phyloP scores from a whole-genome alignment of 2,888 invertebrate species.

The Chironomus riparius region DNA sequence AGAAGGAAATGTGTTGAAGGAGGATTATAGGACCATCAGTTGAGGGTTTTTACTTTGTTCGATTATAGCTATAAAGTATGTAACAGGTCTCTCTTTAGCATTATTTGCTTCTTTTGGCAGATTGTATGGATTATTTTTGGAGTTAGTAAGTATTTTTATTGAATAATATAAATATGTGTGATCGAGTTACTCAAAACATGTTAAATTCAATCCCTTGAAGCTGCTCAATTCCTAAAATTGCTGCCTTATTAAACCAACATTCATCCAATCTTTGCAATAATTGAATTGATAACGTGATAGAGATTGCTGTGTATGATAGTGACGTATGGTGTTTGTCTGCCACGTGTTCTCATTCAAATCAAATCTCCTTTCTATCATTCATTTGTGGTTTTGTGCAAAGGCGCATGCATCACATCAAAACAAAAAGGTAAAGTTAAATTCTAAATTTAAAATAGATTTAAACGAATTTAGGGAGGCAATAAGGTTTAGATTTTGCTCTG shows the following conservation, averaged over 20 bases:
- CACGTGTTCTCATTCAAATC: conserved; percentile 10
- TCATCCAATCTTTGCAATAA: not conserved
- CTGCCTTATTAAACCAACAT: conserved; percentile 7
- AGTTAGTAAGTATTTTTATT: too few species aligned
- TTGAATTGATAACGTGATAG: conserved; percentile 3
- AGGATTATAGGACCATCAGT: not conserved
- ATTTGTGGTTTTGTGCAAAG: not conserved
- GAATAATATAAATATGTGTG: too few species aligned
- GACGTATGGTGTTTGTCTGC: conserved; percentile 14
- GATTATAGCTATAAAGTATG: not conserved
- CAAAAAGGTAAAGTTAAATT: too few species aligned
- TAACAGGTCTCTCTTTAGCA: not conserved
- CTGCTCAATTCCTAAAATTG: not conserved
- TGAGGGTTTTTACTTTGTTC: not conserved
- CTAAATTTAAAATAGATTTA: too few species aligned
- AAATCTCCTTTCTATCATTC: not conserved
- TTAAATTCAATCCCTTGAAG: too few species aligned
- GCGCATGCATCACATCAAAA: too few species aligned
- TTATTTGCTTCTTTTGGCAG: not conserved
- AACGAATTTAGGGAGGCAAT: too few species aligned
- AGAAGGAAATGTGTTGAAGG: not conserved
- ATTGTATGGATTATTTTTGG: too few species aligned
- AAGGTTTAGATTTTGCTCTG: too few species aligned
- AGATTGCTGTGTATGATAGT: conserved; percentile 20
- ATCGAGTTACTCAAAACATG: too few species aligned